Base-by-base conservation (phyloP, 2,113 vertebrate genomes). In the Odontophorus gujanensis region DNA sequence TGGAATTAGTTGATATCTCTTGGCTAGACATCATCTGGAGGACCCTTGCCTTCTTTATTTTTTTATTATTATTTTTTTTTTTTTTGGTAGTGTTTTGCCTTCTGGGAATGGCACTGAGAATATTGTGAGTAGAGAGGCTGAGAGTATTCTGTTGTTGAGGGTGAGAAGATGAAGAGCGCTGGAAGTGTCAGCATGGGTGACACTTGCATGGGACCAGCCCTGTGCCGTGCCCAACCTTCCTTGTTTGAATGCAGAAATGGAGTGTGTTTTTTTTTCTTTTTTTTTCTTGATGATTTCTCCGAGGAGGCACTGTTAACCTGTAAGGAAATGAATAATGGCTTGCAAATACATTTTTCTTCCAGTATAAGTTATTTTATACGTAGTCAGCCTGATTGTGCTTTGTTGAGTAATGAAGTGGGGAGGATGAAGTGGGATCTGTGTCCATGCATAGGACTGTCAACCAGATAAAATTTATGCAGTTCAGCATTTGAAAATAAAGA, bases 401-500 rank as follows among this genome's bases (percentile, higher is more conserved):
- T 42, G 45, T 43, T 84, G 59, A 73, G 12, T 5, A 8, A 50
- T 50, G 32, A 65, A 42, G 32, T 53, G 59, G 28, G 11, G 42
- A 48, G n/a, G 43, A 28, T 68, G 30, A 26, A n/a, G 51, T 12
- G 11, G 18, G 6, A 7, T 7, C 72, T 85, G 32, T 75, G 43
- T 55, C 74, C 15, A 0, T 59, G 63, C 66, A 26, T 4, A 73
- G 58, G 57, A 22, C 42, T 85, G 67, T 66, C 66, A 61, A 10
- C 86, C 66, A 66, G 48, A 53, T 74, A 32, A 25, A 67, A 59
- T 74, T 47, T 24, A 40, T 82, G 43, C n/a, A n/a, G 15, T 67
- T 42, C 69, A 81, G 48, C 85, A 43, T 84, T 85, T 92, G 51
- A 71, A 73, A 96, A 96, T 96, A 95, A 94, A 96, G 55, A 63